Evolutionary conservation across 2,888 invertebrate species (phyloP), one percentile per base, ranked within the genome.

Genomic region (Tipula unca): DNA sequence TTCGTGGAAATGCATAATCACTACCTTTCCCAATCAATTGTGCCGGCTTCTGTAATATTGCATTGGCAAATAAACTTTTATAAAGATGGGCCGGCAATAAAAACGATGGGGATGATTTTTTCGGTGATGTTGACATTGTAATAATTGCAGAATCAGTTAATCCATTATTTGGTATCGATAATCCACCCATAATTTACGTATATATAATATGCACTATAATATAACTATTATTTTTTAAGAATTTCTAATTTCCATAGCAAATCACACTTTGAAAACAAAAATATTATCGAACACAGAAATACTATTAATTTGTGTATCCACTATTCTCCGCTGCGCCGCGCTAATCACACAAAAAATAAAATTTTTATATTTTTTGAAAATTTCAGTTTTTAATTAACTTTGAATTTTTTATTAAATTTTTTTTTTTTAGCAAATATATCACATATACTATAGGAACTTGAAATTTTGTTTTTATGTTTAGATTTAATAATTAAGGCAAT

Each of bases 11-110:
- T 86, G 89, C 89, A 83, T 83, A 32, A 32, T 42, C 29, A 14
- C 36, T 36, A 32, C 29, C n/a, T 29, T 32, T 85, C 6, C 14
- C 29, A 29, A 32, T 8, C 5, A n/a, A 14, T 1, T 48, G 14
- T 32, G 8, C 17, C 6, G 85, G 48, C 10, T 89, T 92, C 84
- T 93, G 93, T 85, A 94, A 91, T 13, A 90, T 87, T n/a, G 94
- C 94, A 89, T 92, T 95, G 13, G 95, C 95, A 89, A 96, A 91
- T 87, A 96, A 92, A 88, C 94, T 96, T 90, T 96, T 96, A 89
- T 96, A 96, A 88, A 96, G 92, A 89, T 96, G 95, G 86, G 95
- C 94, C 10, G 95, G 95, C 87, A 96, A 91, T 85, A 96, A 90
- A 88, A 95, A 95, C 25, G 69, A 69, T 17, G 93, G 92, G 0